A percentile compares a stretch with the other conserved stretches of the same genome.
Conservation (phyloP, 2,113 vertebrate genomes). For the Phoenicopterus ruber region DNA sequence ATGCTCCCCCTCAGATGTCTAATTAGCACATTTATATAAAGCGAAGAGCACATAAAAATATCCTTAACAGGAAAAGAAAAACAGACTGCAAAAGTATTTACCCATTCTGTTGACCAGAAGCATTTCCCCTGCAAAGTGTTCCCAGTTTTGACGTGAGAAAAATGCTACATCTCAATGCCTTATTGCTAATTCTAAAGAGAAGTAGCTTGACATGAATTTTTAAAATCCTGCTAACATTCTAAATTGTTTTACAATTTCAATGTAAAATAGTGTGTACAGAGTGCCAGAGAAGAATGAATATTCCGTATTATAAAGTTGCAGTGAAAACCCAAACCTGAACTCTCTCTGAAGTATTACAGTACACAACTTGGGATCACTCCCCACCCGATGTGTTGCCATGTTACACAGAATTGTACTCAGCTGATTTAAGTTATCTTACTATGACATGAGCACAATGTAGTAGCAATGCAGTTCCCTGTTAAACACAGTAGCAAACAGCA, state of each 20-base stretch:
- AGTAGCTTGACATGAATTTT: background rate
- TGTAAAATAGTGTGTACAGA: background rate
- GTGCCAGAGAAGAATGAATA: background rate
- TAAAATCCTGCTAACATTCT: background rate
- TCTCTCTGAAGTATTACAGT: background rate
- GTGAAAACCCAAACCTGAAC: background rate
- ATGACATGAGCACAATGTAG: background rate
- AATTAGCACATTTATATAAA: background rate
- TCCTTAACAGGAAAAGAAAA: background rate
- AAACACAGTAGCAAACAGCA: background rate
- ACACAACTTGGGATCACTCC: background rate
- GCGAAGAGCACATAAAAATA: background rate
- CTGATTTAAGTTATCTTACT: background rate
- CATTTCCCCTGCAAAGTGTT: background rate
- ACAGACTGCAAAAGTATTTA: background rate
- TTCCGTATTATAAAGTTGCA: background rate
- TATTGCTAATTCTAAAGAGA: background rate
- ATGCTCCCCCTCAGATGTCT: background rate
- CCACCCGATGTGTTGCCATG: background rate
- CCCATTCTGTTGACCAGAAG: background rate
- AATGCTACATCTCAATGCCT: background rate
- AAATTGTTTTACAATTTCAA: background rate
- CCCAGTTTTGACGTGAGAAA: background rate
- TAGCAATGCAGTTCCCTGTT: background rate
- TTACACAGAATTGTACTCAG: fast-evolving